phyloP scores from a whole-genome alignment of 2,888 invertebrate genomes.

The Leucoma salicis region DNA sequence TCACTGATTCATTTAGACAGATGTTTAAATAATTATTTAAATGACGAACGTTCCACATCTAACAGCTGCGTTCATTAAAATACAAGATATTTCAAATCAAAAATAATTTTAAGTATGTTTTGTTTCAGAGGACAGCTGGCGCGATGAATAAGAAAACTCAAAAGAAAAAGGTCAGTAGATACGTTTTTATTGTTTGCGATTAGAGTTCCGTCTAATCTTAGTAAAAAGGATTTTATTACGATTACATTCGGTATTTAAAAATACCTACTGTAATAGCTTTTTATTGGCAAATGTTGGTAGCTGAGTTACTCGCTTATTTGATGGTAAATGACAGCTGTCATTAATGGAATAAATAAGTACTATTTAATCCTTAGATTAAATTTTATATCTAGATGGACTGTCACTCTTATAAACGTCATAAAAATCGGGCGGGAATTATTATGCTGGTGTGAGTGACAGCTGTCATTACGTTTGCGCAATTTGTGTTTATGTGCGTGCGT shows the following conservation, averaged over 20 bases:
- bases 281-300: too few species aligned
- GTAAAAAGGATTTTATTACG: background rate
- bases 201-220: constrained; percentile 2
- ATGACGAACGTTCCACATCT: background rate
- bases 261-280: too few species aligned
- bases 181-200: constrained; percentile 4
- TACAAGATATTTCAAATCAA: constrained; percentile 17
- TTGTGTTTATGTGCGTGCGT: too few species aligned
- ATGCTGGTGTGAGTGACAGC: too few species aligned
- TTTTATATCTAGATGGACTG: too few species aligned
- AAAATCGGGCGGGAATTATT: too few species aligned
- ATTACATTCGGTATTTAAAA: background rate
- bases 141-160: constrained; percentile 72
- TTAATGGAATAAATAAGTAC: too few species aligned
- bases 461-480: too few species aligned
- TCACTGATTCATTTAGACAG: constrained; percentile 2
- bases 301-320: too few species aligned
- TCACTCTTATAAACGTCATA: too few species aligned
- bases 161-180: constrained; percentile 78
- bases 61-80: constrained; percentile 32
- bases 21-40: background rate
- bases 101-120: constrained; percentile 28
- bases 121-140: constrained; percentile 52
- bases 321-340: too few species aligned
- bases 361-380: too few species aligned